These are phyloP conservation scores for Diplosoma virens DNA, from an alignment of 23 tunicate species.

Conservation along the genomic window DNA sequence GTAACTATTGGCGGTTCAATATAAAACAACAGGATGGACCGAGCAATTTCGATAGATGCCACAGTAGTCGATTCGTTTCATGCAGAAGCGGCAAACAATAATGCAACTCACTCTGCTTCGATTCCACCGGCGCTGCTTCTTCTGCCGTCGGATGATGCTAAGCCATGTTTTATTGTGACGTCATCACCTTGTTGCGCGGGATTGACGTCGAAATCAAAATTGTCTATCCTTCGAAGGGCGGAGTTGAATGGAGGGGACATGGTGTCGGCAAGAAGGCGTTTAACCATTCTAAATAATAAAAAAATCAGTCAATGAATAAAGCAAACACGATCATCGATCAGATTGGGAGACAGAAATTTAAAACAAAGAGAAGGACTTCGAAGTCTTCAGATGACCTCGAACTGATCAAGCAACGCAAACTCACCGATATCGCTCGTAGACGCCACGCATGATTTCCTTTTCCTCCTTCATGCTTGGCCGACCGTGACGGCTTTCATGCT, in stretches of 20 bases:
- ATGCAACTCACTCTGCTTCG: constrained; percentile 13
- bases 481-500: constrained; percentile 71
- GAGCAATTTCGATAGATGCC: not conserved
- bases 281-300: constrained; percentile 39
- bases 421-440: constrained; percentile 91
- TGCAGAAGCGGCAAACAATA: not conserved
- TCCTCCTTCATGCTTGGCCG: constrained; percentile 76
- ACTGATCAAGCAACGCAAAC: no score
- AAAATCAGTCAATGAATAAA: not conserved
- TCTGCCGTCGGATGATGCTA: constrained; percentile 21
- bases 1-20: no score
- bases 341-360: no score
- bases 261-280: constrained; percentile 46
- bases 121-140: not conserved
- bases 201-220: constrained; percentile 31
- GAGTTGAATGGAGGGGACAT: constrained; percentile 43
- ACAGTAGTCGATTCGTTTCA: not conserved
- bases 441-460: constrained; percentile 67
- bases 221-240: constrained; percentile 16
- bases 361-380: no score
- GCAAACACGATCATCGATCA: no score
- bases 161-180: not conserved
- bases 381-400: no score
- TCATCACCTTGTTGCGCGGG: not conserved
- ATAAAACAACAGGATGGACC: no score